phyloP scores from a whole-genome alignment of 1,140 invertebrate genomes.

The Bradynema listronoti region DNA sequence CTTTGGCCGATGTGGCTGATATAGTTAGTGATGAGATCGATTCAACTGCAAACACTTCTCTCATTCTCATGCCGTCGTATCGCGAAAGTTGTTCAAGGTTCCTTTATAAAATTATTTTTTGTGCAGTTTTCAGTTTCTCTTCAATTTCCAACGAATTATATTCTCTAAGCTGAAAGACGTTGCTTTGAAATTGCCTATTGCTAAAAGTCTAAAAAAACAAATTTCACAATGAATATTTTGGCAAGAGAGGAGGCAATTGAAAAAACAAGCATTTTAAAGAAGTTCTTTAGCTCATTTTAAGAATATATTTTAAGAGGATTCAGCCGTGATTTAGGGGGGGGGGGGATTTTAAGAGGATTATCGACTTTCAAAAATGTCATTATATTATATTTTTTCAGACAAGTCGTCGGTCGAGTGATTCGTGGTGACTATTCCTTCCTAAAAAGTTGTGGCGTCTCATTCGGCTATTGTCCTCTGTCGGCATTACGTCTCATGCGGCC shows the following conservation, averaged over 20 bases:
- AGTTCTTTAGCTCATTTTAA: not conserved
- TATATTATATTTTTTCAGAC: not conserved
- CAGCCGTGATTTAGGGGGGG: not conserved
- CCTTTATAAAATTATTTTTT: not conserved
- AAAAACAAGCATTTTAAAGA: not conserved
- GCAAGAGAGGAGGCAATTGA: not conserved
- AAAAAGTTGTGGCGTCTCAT: not conserved
- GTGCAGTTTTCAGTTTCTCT: not conserved
- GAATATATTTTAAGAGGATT: not conserved
- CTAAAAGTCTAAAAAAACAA: not conserved
- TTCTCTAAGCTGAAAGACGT: too few relatives aligned
- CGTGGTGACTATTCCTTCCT: conserved; percentile 10
- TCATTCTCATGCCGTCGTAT: not conserved
- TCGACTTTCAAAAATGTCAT: not conserved
- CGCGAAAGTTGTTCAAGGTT: not conserved
- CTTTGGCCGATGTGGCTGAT: not conserved
- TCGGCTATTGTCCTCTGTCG: not conserved
- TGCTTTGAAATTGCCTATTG: too few relatives aligned
- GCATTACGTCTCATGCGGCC: not conserved
- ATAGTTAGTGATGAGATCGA: not conserved
- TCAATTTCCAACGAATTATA: too few relatives aligned
- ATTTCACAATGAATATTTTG: not conserved
- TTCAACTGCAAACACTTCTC: not conserved
- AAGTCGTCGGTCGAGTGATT: conserved; percentile 1
- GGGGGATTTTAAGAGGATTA: not conserved